These are phyloP conservation scores for Kryptolebias marmoratus DNA, from an alignment of 2,113 vertebrate species.

Conservation along the genomic window DNA sequence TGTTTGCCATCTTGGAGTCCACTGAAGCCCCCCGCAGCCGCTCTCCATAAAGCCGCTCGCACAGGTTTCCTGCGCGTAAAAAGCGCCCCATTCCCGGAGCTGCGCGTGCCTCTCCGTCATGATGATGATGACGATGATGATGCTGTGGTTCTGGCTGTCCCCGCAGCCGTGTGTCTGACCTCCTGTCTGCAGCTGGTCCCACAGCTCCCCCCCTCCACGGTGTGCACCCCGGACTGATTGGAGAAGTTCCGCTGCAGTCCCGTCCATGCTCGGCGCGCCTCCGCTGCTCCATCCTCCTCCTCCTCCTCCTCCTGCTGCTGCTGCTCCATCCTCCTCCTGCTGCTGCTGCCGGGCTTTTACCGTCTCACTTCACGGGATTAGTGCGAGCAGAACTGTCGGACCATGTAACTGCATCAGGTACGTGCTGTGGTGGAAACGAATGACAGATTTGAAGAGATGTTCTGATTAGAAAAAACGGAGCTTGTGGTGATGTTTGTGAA, in stretches of 20 bases:
- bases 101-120: not conserved
- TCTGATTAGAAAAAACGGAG: no score
- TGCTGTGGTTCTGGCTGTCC: slow-evolving; percentile 1
- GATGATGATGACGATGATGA: slow-evolving; percentile 26
- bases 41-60: slow-evolving; percentile 10
- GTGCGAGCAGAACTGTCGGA: slow-evolving; percentile 37
- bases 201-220: slow-evolving; percentile 5
- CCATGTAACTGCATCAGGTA: slow-evolving; percentile 70
- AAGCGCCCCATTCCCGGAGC: slow-evolving; percentile 21
- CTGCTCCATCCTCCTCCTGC: slow-evolving; percentile 20
- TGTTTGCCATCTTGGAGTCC: not conserved
- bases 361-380: slow-evolving; percentile 43
- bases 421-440: slow-evolving; percentile 11
- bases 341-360: slow-evolving; percentile 48
- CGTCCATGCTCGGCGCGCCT: slow-evolving; percentile 17
- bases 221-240: slow-evolving; percentile 53
- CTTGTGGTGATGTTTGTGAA: not conserved
- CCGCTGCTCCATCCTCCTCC: not conserved
- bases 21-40: not conserved
- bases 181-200: slow-evolving; percentile 17
- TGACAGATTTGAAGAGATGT: not conserved
- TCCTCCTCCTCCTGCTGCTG: slow-evolving; percentile 31
- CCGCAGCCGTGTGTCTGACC: slow-evolving; percentile 29
- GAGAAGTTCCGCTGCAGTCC: slow-evolving; percentile 62
- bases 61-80: slow-evolving; percentile 53